phyloP scores from a whole-genome alignment of 37 sponge, comb jelly and placozoan species.

The Oopsacas minuta region DNA sequence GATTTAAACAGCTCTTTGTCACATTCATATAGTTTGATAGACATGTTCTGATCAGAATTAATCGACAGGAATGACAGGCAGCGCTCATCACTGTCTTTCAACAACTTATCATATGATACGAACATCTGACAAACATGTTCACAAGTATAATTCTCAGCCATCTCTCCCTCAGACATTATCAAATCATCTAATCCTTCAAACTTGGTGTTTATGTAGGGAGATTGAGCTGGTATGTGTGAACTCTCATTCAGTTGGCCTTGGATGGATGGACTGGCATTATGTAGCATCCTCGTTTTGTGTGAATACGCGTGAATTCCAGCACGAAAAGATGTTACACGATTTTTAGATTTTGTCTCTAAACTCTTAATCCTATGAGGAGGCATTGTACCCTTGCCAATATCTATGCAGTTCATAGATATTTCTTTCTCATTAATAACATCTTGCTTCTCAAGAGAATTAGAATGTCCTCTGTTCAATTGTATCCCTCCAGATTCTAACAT shows the following conservation, averaged over 20 bases:
- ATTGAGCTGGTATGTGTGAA: background rate
- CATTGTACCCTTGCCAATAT: background rate
- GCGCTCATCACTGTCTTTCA: background rate
- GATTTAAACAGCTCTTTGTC: background rate
- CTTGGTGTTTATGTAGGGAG: background rate
- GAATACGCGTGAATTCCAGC: background rate
- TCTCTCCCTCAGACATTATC: background rate
- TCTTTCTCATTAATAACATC: background rate
- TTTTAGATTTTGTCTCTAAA: background rate
- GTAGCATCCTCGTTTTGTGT: background rate
- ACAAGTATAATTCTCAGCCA: background rate
- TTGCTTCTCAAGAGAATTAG: slow-evolving; percentile 14
- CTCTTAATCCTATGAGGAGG: background rate
- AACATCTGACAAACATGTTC: background rate
- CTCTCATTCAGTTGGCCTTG: background rate
- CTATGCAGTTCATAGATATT: background rate
- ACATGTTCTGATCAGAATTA: background rate
- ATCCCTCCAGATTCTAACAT: background rate
- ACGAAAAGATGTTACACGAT: background rate
- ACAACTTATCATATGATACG: background rate
- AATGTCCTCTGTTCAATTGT: background rate
- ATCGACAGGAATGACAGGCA: background rate
- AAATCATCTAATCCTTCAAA: slow-evolving; percentile 16
- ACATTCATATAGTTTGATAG: background rate
- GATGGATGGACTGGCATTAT: background rate